Percentiles rank a stretch among this genome's conserved stretches.
Evolutionary conservation across 2,888 invertebrate genomes (phyloP).

Genomic region (Drosophila quinaria): DNA sequence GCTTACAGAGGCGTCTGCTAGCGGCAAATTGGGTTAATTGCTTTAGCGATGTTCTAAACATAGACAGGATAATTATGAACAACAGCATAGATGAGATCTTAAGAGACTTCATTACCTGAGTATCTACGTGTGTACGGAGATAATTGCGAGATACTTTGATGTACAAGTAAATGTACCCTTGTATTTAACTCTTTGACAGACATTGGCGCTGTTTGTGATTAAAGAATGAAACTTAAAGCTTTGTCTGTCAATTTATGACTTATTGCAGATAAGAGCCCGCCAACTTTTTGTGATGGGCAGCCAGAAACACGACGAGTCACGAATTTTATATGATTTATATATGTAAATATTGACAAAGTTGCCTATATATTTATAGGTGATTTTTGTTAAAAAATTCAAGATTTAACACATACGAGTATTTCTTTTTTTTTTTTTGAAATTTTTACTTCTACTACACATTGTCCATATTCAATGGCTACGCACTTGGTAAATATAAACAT

Average conservation of each 20-base stretch:
- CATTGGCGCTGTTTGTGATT: constrained; percentile 29
- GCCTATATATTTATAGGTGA: background rate
- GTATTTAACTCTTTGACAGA: constrained; percentile 8
- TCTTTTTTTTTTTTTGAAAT: background rate
- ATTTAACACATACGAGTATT: background rate
- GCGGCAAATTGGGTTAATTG: constrained; percentile 49
- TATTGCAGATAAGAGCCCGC: constrained; percentile 39
- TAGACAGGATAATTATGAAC: constrained; percentile 23
- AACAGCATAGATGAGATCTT: background rate
- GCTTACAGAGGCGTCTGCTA: constrained; percentile 3
- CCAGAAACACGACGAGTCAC: constrained; percentile 7
- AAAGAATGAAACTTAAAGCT: constrained; percentile 53
- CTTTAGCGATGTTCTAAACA: constrained; percentile 10
- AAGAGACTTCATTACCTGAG: background rate
- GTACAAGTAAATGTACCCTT: background rate
- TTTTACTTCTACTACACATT: background rate
- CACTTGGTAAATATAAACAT: constrained; percentile 51
- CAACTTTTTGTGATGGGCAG: constrained; percentile 15
- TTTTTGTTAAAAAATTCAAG: background rate
- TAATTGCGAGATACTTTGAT: background rate
- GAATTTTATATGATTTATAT: background rate
- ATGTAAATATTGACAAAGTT: too few relatives aligned
- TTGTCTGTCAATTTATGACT: constrained; percentile 31
- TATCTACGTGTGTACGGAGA: background rate
- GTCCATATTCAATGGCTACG: constrained; percentile 10